A percentile compares a stretch with the other conserved stretches of the same genome.
Conservation (phyloP, 2,113 vertebrate species). For the Blennius ocellaris region DNA sequence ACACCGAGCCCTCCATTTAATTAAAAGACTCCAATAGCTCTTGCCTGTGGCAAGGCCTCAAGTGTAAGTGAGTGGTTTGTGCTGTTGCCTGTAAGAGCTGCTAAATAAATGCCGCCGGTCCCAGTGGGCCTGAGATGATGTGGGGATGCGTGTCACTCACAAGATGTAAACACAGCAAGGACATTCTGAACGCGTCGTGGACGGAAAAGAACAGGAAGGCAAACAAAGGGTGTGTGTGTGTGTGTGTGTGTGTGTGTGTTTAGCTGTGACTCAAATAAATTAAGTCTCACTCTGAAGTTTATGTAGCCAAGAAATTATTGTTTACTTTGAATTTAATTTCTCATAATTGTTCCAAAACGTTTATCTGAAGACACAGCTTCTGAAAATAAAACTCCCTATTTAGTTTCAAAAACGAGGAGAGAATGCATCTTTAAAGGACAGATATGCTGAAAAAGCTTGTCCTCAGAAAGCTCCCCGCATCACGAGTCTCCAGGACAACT, state of each 20-base stretch:
- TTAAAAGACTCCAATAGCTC: slow-evolving; percentile 90
- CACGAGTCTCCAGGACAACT: slow-evolving; percentile 61
- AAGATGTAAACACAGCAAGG: slow-evolving; percentile 77
- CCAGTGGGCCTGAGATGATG: slow-evolving; percentile 91
- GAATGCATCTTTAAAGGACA: slow-evolving; percentile 13
- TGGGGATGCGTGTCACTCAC: slow-evolving; percentile 88
- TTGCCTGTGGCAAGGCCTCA: slow-evolving; percentile 79
- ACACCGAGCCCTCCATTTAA: slow-evolving; percentile 88
- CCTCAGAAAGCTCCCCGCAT: slow-evolving; percentile 30
- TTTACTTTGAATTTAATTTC: too few relatives aligned
- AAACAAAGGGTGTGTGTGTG: slow-evolving; percentile 5
- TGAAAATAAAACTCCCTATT: neutral
- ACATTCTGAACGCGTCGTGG: slow-evolving; percentile 3
- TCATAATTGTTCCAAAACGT: slow-evolving; percentile 1
- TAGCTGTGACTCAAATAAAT: slow-evolving; percentile 5
- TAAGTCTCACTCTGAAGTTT: neutral
- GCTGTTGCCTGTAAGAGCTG: slow-evolving; percentile 92
- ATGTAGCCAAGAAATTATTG: too few relatives aligned
- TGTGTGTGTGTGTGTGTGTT: too few relatives aligned
- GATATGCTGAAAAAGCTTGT: slow-evolving; percentile 10
- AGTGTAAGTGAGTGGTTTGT: slow-evolving; percentile 82
- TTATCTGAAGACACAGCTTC: neutral
- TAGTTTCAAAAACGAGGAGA: neutral
- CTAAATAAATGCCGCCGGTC: slow-evolving; percentile 92
- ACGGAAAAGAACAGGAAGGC: slow-evolving; percentile 7